Base-by-base conservation (phyloP, 1,140 invertebrate species). In the Cyclargus thomasi region DNA sequence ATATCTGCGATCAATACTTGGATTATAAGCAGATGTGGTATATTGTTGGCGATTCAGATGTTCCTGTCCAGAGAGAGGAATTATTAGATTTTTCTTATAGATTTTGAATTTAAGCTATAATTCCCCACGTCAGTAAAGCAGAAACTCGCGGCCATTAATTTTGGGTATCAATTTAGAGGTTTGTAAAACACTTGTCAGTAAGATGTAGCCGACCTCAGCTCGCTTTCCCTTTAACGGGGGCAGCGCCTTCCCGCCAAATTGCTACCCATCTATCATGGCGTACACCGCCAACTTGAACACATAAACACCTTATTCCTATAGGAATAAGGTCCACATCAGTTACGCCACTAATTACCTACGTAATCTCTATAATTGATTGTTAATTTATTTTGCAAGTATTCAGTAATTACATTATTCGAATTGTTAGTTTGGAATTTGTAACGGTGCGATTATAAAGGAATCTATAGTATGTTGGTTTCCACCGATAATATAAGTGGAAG, bases 191-290 rank as follows among this genome's bases (percentile, higher is more conserved):
- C 39, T 20, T 59, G 17, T 17, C n/a, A n/a, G 18, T 20, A 17
- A 59, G 55, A 47, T 16, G 39, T 47, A 47, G 14, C 55, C 55
- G 18, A 11, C 55, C 55, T 18, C 21, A 11, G 17, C 55, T 18
- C 18, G 55, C 55, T 59, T 59, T 59, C 55, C 55, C 55, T 59
- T 59, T 59, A 59, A 11, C 55, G 55, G 14, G 55, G 55, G 18
- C 55, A 59, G 18, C 14, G 18, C 55, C 20, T 59, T 59, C 55
- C 55, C 55, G 18, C 55, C 55, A 59, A 59, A 59, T 20, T 20
- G 18, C 53, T 14, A 53, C 1, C 55, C 55, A 59, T 59, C 55
- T 59, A 59, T 59, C 55, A 59, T 59, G 55, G 55, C 55, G 55
- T 29, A 29, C 29, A 6, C 2, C 29, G 4, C 2, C 29, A 29